These are phyloP conservation scores for Cepaea nemoralis DNA, from an alignment of 1,140 invertebrate genomes.

Conservation along the genomic window DNA sequence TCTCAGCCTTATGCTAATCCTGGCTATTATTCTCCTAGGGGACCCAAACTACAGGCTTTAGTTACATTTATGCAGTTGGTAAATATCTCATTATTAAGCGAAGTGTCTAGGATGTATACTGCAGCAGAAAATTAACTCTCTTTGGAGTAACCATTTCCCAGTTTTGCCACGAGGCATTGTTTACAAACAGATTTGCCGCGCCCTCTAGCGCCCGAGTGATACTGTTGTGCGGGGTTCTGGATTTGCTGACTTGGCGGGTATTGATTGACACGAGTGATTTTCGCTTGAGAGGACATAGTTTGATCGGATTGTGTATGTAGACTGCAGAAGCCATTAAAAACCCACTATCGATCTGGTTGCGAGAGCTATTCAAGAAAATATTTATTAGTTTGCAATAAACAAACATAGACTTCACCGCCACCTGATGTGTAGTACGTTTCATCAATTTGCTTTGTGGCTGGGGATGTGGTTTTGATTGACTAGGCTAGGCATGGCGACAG, in stretches of 20 bases:
- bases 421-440: too few species aligned
- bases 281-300: neutral
- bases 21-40: neutral
- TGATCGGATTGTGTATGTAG: neutral
- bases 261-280: constrained; percentile 24
- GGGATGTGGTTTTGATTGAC: too few species aligned
- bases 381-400: neutral
- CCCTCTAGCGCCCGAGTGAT: neutral
- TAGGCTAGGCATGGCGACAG: too few species aligned
- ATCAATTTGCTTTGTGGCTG: too few species aligned
- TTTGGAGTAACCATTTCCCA: neutral
- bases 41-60: neutral
- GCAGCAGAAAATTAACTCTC: neutral
- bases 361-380: neutral
- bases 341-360: neutral
- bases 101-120: neutral
- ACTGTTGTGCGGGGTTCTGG: neutral
- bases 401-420: neutral
- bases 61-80: neutral
- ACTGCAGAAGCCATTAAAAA: neutral
- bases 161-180: neutral
- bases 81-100: neutral
- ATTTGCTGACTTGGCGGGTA: constrained; percentile 24
- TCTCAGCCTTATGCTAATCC: neutral
- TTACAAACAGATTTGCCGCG: constrained; percentile 5